Conservation (phyloP, 2,797 vertebrate species). For the Rousettus madagascariensis region DNA sequence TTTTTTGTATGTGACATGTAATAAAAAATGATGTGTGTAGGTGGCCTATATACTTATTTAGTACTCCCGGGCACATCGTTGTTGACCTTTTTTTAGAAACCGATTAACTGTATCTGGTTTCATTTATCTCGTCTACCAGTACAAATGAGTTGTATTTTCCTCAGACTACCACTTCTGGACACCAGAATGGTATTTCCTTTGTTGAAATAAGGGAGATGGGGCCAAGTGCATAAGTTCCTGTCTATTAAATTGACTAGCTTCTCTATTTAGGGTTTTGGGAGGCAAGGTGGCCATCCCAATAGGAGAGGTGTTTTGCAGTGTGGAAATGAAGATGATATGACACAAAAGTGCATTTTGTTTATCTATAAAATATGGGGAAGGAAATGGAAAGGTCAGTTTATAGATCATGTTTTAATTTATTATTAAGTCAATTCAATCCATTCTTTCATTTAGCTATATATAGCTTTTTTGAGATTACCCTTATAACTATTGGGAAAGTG, state of each 20-base stretch:
- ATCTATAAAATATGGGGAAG: constrained; percentile 8
- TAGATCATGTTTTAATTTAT: constrained; percentile 51
- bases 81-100: constrained; percentile 31
- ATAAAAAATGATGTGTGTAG: background rate
- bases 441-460: constrained; percentile 33
- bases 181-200: background rate
- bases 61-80: background rate
- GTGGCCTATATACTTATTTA: background rate
- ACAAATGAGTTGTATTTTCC: background rate
- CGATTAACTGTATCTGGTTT: background rate
- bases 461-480: background rate
- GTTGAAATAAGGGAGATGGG: background rate
- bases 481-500: constrained; percentile 16
- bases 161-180: background rate
- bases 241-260: background rate
- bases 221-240: background rate
- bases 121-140: background rate
- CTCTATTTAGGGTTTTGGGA: background rate
- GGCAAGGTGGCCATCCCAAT: background rate
- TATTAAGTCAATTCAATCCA: background rate
- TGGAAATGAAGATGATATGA: constrained; percentile 9
- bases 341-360: constrained; percentile 11
- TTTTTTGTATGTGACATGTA: background rate
- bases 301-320: background rate
- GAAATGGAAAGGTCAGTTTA: constrained; percentile 21